Percentiles rank a stretch among this genome's conserved stretches.
phyloP scores from a whole-genome alignment of 1,140 invertebrate genomes.

The Pectinophora gossypiella region DNA sequence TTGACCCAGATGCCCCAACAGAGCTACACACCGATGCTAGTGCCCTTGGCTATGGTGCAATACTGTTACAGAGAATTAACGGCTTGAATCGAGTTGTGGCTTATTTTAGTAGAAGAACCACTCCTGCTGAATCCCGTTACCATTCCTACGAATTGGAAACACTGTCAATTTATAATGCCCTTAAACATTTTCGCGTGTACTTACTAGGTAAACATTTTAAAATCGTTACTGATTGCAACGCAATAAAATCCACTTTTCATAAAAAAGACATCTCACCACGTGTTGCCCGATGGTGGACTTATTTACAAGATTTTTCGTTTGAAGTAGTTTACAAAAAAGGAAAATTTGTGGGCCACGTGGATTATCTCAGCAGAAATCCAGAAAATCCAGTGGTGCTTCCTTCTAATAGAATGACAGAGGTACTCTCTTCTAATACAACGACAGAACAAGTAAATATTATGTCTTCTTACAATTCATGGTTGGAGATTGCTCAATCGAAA shows the following conservation, averaged over 20 bases:
- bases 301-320: no score
- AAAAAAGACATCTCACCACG: not conserved
- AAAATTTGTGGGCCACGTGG: no score
- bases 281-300: not conserved
- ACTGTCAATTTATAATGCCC: not conserved
- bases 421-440: no score
- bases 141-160: conserved; percentile 15
- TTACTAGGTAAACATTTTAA: not conserved
- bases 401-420: conserved; percentile 6
- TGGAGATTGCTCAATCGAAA: not conserved
- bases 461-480: no score
- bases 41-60: conserved; percentile 25
- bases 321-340: no score
- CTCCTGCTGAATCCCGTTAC: conserved; percentile 26
- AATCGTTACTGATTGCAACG: conserved; percentile 1
- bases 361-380: no score
- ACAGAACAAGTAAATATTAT: no score
- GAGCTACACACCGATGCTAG: not conserved
- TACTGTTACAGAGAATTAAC: conserved; percentile 36
- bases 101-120: conserved; percentile 18
- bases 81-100: conserved; percentile 25
- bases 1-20: not conserved
- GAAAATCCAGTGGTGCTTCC: no score
- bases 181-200: not conserved
- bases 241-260: not conserved